Evolutionary conservation across 2,113 vertebrate species (phyloP).

Genomic region (Lepidothrix coronata): DNA sequence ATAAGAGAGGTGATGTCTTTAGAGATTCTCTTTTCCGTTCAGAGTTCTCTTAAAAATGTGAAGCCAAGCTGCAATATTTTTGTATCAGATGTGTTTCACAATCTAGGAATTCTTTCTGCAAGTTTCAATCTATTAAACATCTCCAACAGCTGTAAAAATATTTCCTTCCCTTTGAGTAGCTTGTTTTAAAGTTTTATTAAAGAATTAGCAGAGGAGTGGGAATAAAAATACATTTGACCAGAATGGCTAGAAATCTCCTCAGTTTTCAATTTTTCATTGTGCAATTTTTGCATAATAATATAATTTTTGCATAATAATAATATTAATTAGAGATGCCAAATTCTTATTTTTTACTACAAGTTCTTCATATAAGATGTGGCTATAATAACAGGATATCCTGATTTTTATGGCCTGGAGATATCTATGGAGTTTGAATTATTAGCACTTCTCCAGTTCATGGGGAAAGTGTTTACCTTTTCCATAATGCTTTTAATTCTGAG

Average conservation of each 20-base stretch:
- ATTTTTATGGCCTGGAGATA: not conserved
- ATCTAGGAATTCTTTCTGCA: not conserved
- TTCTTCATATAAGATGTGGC: not conserved
- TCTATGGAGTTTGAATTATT: not conserved
- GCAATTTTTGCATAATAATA: not conserved
- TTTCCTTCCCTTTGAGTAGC: not conserved
- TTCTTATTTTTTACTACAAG: not conserved
- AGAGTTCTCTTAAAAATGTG: not conserved
- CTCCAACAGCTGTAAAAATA: not conserved
- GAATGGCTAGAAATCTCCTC: not conserved
- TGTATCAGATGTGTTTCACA: not conserved
- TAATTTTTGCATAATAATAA: not conserved
- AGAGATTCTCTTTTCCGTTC: not conserved
- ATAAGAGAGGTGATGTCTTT: not conserved
- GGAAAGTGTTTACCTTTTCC: not conserved
- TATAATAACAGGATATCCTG: not conserved
- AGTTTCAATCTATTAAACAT: not conserved
- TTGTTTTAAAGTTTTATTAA: slow-evolving; percentile 24
- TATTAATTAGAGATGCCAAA: not conserved
- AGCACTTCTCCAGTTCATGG: not conserved
- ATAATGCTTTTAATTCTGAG: not conserved
- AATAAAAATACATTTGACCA: not conserved
- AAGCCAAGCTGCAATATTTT: not conserved
- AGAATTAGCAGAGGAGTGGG: not conserved
- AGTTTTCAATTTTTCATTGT: not conserved